These are phyloP conservation scores for Schizopygopsis pylzovi DNA, from an alignment of 2,797 vertebrate genomes.

Conservation along the genomic window DNA sequence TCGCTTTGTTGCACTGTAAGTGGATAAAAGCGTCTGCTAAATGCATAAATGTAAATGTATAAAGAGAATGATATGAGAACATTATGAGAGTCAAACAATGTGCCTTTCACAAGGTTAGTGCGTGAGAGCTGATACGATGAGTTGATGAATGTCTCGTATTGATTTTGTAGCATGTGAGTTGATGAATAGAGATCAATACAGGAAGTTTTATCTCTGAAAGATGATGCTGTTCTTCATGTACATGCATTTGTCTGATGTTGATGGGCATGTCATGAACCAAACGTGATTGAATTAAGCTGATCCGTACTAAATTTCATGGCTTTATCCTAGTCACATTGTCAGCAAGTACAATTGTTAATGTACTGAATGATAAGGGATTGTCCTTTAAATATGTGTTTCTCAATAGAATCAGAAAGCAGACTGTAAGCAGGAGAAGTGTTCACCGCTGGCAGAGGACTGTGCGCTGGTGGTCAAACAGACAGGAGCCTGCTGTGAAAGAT, in stretches of 20 bases:
- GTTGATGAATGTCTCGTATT: slow-evolving; percentile 66
- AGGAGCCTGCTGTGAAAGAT: slow-evolving; percentile 93
- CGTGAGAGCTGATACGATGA: slow-evolving; percentile 55
- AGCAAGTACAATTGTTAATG: not conserved
- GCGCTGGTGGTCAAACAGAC: slow-evolving; percentile 94
- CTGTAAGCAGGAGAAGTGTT: slow-evolving; percentile 96
- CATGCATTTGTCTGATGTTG: slow-evolving; percentile 23
- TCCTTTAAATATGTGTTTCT: not conserved
- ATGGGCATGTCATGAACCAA: slow-evolving; percentile 14
- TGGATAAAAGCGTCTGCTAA: too few species aligned
- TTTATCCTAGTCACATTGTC: not conserved
- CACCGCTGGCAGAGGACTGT: slow-evolving; percentile 87
- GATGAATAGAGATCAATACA: slow-evolving; percentile 63
- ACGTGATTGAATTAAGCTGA: slow-evolving; percentile 38
- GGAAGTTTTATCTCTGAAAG: slow-evolving; percentile 57
- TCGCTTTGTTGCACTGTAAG: too few species aligned
- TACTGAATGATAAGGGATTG: not conserved
- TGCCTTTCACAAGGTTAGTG: slow-evolving; percentile 51
- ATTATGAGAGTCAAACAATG: slow-evolving; percentile 35
- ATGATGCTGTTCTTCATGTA: slow-evolving; percentile 32
- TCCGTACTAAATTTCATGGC: not conserved
- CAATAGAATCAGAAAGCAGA: slow-evolving; percentile 91
- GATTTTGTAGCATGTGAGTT: slow-evolving; percentile 59
- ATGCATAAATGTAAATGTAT: too few species aligned
- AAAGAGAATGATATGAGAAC: slow-evolving; percentile 31